Percentiles rank a stretch among this genome's conserved stretches.
These are phyloP conservation scores for Echinarachnius parma DNA, from an alignment of 53 echinoderm and acorn worm species.

Conservation along the genomic window DNA sequence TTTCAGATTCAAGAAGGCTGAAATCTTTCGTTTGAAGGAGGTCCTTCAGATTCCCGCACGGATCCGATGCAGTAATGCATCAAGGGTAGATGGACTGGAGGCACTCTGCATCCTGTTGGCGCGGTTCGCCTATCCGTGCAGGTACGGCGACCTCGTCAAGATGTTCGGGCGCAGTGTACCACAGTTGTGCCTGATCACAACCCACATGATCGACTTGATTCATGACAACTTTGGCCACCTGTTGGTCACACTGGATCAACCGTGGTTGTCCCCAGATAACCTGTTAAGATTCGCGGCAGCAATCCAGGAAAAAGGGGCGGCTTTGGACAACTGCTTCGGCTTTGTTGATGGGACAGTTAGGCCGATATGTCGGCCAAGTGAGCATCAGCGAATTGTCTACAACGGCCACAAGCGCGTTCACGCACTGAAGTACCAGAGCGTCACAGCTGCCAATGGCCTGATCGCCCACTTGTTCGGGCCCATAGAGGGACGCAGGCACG, in stretches of 20 bases:
- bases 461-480: slow-evolving; percentile 55
- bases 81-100: no score
- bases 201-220: slow-evolving; percentile 21
- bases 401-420: slow-evolving; percentile 62
- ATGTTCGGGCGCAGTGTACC: slow-evolving; percentile 43
- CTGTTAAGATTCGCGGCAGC: slow-evolving; percentile 20
- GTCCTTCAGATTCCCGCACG: no score
- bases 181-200: slow-evolving; percentile 39
- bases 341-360: slow-evolving; percentile 49
- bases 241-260: slow-evolving; percentile 20
- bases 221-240: slow-evolving; percentile 9
- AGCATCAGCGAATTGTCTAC: slow-evolving; percentile 42
- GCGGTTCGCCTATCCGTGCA: slow-evolving; percentile 47
- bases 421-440: slow-evolving; percentile 47
- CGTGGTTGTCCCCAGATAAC: slow-evolving; percentile 39
- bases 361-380: slow-evolving; percentile 45
- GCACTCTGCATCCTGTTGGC: slow-evolving; percentile 40
- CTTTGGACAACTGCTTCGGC: slow-evolving; percentile 41
- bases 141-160: slow-evolving; percentile 53
- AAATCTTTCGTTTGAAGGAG: no score
- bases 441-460: slow-evolving; percentile 43
- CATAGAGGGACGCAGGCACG: slow-evolving; percentile 46
- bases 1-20: no score
- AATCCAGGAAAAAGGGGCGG: slow-evolving; percentile 18
- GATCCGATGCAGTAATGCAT: no score